Percentiles rank a stretch among this genome's conserved stretches.
phyloP scores from a whole-genome alignment of 1,140 invertebrate species.

The Euura saliciscinereae region DNA sequence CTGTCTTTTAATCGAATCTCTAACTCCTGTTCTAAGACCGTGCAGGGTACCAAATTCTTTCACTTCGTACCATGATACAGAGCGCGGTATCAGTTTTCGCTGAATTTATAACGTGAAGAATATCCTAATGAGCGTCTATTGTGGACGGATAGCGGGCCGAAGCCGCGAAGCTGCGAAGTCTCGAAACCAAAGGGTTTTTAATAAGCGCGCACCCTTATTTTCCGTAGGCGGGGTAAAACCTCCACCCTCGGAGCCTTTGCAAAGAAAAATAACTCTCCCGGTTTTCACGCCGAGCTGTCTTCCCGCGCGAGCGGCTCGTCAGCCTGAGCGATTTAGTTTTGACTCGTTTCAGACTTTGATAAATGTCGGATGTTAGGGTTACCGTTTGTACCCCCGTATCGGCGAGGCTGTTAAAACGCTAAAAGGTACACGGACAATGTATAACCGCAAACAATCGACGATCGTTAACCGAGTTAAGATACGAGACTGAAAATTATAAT shows the following conservation, averaged over 20 bases:
- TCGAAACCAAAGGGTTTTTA: constrained; percentile 12
- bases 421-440: too few species aligned
- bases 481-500: too few species aligned
- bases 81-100: neutral
- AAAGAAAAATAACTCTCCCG: constrained; percentile 1
- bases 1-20: constrained; percentile 7
- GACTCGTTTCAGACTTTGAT: constrained; percentile 11
- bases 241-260: constrained; percentile 24
- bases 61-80: too few species aligned
- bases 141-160: constrained; percentile 26
- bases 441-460: too few species aligned
- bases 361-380: neutral
- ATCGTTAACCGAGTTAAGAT: too few species aligned
- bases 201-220: constrained; percentile 6
- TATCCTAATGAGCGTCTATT: constrained; percentile 33
- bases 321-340: constrained; percentile 6
- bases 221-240: constrained; percentile 9
- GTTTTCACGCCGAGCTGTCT: neutral
- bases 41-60: too few species aligned
- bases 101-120: constrained; percentile 8
- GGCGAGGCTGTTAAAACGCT: neutral
- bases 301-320: neutral
- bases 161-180: neutral
- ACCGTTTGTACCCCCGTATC: neutral
- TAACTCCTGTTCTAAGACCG: neutral